Percentiles rank a stretch among this genome's conserved stretches.
These are phyloP conservation scores for Hyles vespertilio DNA, from an alignment of 1,140 invertebrate genomes.

Conservation along the genomic window DNA sequence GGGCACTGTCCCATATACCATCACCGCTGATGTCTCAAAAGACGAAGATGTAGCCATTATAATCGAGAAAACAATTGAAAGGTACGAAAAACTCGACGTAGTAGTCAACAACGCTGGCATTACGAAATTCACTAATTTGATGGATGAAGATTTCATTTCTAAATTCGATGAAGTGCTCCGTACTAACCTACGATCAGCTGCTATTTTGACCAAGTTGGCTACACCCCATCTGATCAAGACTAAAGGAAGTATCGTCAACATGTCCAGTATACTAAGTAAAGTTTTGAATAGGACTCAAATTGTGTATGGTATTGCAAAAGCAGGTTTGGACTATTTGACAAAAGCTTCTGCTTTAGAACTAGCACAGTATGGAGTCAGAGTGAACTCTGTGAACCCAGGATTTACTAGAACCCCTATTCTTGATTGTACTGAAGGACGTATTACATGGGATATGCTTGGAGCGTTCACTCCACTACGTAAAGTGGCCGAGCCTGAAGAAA, in stretches of 20 bases:
- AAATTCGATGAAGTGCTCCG: constrained; percentile 79
- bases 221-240: constrained; percentile 85
- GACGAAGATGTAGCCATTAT: constrained; percentile 75
- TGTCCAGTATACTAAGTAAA: too few relatives aligned
- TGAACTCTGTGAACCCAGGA: too few relatives aligned
- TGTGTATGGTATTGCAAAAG: too few relatives aligned
- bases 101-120: constrained; percentile 59
- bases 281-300: too few relatives aligned
- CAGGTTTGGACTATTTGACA: too few relatives aligned
- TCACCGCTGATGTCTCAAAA: constrained; percentile 50
- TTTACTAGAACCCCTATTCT: too few relatives aligned
- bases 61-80: constrained; percentile 74
- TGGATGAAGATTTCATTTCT: constrained; percentile 81
- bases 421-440: too few relatives aligned
- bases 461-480: constrained; percentile 55
- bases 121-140: constrained; percentile 76
- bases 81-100: constrained; percentile 79
- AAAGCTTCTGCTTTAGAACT: too few relatives aligned
- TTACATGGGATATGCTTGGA: constrained; percentile 49
- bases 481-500: constrained; percentile 69
- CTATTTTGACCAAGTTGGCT: constrained; percentile 81
- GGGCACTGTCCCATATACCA: constrained; percentile 57
- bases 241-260: constrained; percentile 77
- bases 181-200: constrained; percentile 81
- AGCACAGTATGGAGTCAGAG: too few relatives aligned